Percentiles rank a stretch among this genome's conserved stretches.
Conservation (phyloP, 2,888 invertebrate genomes). For the Drosophila recens region DNA sequence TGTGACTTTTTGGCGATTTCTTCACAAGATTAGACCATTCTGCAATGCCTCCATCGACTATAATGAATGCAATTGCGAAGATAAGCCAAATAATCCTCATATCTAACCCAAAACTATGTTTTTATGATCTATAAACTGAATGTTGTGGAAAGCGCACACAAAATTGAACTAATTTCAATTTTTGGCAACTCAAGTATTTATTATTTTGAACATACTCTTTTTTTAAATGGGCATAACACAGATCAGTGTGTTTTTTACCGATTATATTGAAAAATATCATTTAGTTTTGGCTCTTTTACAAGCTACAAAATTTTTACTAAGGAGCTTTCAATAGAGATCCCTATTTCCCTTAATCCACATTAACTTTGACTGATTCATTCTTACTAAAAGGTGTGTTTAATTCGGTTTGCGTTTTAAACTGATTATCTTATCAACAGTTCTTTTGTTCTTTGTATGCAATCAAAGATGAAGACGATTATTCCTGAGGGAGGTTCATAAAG, state of each 20-base stretch:
- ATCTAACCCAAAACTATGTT: background rate
- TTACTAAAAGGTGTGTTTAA: background rate
- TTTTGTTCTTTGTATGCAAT: background rate
- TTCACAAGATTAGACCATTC: background rate
- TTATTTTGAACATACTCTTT: background rate
- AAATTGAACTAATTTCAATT: background rate
- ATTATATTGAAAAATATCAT: background rate
- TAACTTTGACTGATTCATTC: background rate
- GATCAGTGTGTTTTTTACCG: too few species aligned
- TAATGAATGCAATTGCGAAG: background rate
- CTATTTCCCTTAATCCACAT: background rate
- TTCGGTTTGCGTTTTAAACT: background rate
- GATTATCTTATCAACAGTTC: background rate
- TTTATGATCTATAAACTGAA: background rate
- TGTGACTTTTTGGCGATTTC: background rate
- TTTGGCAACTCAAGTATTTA: background rate
- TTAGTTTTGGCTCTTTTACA: background rate
- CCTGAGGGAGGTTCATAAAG: background rate
- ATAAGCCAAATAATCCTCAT: slow-evolving; percentile 2
- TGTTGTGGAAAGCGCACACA: too few species aligned
- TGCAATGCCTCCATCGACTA: background rate
- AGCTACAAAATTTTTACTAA: too few species aligned
- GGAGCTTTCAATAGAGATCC: too few species aligned
- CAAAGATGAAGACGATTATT: background rate
- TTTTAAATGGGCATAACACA: background rate